Evolutionary conservation across 2,888 invertebrate species (phyloP).

Genomic region (Drosophila picticornis): DNA sequence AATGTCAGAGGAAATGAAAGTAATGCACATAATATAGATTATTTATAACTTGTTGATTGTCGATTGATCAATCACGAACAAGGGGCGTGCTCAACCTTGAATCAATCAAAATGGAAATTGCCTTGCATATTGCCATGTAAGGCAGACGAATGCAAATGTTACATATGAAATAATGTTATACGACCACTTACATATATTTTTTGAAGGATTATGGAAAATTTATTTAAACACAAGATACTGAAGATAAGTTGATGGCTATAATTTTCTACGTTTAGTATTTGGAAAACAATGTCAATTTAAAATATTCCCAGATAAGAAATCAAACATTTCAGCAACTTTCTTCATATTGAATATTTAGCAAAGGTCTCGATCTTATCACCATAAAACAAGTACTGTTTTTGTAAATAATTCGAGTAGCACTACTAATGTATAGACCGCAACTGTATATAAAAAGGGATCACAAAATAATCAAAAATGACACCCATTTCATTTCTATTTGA

Average conservation of each 20-base stretch:
- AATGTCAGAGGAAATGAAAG: conserved; percentile 39
- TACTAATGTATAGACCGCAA: not conserved
- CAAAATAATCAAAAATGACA: not conserved
- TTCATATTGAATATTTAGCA: no score
- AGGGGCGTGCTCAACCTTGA: conserved; percentile 22
- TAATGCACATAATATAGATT: not conserved
- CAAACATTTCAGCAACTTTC: not conserved
- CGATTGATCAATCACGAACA: not conserved
- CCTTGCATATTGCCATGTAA: not conserved
- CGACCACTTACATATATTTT: no score
- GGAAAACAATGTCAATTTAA: not conserved
- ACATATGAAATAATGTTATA: not conserved
- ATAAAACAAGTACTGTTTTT: not conserved
- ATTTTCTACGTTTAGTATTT: not conserved
- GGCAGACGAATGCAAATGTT: conserved; percentile 3
- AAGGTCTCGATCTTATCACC: not conserved
- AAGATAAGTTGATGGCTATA: not conserved
- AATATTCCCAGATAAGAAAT: not conserved
- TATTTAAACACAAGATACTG: not conserved
- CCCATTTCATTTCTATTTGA: not conserved
- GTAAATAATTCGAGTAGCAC: not conserved
- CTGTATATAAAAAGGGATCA: not conserved
- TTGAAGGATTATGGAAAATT: not conserved
- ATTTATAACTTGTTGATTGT: not conserved
- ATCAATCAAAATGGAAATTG: conserved; percentile 3